These are phyloP conservation scores for Acrocephalus scirpaceus DNA, from an alignment of 2,797 vertebrate genomes.

Conservation along the genomic window DNA sequence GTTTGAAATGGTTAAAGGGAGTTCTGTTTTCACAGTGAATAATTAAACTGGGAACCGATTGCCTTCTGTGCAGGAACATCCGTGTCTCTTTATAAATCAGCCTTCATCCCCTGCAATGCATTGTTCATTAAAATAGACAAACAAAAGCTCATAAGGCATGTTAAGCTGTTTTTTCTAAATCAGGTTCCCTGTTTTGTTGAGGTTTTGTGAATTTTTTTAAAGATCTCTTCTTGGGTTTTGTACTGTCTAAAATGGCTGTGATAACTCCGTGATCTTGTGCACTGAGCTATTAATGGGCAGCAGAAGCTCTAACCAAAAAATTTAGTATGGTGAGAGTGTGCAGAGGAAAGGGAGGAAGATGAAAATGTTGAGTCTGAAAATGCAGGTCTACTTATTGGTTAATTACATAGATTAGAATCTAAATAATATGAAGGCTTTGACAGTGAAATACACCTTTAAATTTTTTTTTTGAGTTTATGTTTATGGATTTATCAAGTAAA, in stretches of 20 bases:
- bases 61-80: conserved; percentile 24
- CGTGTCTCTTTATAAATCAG: neutral
- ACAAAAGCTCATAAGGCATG: neutral
- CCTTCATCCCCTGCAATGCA: neutral
- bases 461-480: neutral
- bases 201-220: neutral
- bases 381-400: neutral
- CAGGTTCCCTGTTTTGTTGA: neutral
- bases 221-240: neutral
- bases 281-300: neutral
- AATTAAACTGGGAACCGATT: conserved; percentile 38
- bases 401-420: neutral
- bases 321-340: neutral
- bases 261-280: neutral
- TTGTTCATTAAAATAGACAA: neutral
- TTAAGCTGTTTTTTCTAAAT: neutral
- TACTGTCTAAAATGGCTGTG: conserved; percentile 9
- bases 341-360: neutral
- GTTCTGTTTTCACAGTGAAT: conserved; percentile 41
- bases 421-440: neutral
- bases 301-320: neutral
- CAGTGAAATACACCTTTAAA: neutral
- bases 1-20: neutral
- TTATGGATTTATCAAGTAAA: conserved; percentile 22
- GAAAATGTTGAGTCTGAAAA: neutral